Evolutionary conservation across 2,113 vertebrate genomes (phyloP).

Genomic region (Oryzias javanicus): DNA sequence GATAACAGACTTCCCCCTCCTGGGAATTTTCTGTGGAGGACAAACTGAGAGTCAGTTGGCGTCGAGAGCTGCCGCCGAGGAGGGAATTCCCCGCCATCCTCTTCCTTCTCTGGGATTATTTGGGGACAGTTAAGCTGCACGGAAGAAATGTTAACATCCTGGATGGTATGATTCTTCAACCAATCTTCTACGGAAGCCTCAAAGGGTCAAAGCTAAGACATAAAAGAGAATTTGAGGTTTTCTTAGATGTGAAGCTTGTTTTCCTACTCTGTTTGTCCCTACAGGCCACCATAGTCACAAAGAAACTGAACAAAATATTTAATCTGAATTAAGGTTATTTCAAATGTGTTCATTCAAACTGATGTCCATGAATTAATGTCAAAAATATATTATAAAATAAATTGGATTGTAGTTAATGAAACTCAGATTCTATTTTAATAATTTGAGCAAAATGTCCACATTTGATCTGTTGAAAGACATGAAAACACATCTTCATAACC

Average conservation of each 20-base stretch:
- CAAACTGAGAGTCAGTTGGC: slow-evolving; percentile 11
- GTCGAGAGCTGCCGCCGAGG: not conserved
- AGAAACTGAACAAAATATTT: not conserved
- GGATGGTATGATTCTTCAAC: not conserved
- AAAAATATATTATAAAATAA: no score
- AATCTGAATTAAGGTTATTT: not conserved
- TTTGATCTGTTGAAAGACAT: no score
- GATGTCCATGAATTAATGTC: no score
- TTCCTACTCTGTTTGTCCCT: no score
- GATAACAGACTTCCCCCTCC: slow-evolving; percentile 19
- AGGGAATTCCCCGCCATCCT: slow-evolving; percentile 36
- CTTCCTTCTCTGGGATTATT: slow-evolving; percentile 14
- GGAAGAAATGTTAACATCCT: slow-evolving; percentile 1
- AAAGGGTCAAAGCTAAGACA: slow-evolving; percentile 1
- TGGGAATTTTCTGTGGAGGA: slow-evolving; percentile 42
- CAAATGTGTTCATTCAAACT: no score
- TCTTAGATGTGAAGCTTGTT: no score
- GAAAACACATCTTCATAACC: no score
- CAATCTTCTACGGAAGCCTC: not conserved
- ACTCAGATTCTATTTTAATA: no score
- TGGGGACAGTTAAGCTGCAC: not conserved
- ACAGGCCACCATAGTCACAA: no score
- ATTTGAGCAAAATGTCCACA: no score
- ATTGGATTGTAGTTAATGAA: no score
- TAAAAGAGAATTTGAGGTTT: not conserved